Conservation (phyloP, 2,888 invertebrate species). For the Cynaeus angustus region DNA sequence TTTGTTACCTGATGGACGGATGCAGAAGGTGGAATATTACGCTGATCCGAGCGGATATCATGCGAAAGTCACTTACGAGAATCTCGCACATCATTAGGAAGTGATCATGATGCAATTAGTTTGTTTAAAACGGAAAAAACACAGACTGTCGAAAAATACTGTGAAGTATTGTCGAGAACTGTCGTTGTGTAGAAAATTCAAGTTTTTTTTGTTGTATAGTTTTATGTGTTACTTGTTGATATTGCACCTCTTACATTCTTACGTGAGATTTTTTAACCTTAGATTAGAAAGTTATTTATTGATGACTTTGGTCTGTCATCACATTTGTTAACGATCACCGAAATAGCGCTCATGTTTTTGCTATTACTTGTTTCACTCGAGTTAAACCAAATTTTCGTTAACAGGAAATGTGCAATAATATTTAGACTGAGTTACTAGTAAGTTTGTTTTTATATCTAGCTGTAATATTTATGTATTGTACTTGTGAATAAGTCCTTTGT, state of each 20-base stretch:
- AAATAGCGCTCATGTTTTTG: not conserved
- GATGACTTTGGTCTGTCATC: no score
- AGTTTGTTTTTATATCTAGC: constrained; percentile 1
- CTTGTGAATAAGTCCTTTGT: not conserved
- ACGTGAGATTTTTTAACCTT: no score
- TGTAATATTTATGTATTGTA: constrained; percentile 23
- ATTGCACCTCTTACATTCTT: no score
- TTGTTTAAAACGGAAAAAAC: no score
- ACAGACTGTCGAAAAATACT: no score
- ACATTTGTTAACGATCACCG: no score
- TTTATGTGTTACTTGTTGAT: no score
- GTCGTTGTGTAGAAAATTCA: no score
- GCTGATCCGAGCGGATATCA: constrained; percentile 86
- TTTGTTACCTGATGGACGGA: constrained; percentile 84
- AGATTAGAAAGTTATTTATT: no score
- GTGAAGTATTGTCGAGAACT: no score
- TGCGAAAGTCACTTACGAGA: constrained; percentile 82
- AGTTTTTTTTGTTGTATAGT: no score
- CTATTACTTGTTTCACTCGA: not conserved
- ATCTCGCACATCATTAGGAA: constrained; percentile 60
- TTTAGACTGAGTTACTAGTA: constrained; percentile 14
- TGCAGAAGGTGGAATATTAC: constrained; percentile 85
- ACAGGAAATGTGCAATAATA: constrained; percentile 25
- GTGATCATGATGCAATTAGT: not conserved
- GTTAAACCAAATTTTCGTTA: constrained; percentile 5